These are phyloP conservation scores for Zosterops lateralis DNA, from an alignment of 2,113 vertebrate genomes.

Conservation along the genomic window DNA sequence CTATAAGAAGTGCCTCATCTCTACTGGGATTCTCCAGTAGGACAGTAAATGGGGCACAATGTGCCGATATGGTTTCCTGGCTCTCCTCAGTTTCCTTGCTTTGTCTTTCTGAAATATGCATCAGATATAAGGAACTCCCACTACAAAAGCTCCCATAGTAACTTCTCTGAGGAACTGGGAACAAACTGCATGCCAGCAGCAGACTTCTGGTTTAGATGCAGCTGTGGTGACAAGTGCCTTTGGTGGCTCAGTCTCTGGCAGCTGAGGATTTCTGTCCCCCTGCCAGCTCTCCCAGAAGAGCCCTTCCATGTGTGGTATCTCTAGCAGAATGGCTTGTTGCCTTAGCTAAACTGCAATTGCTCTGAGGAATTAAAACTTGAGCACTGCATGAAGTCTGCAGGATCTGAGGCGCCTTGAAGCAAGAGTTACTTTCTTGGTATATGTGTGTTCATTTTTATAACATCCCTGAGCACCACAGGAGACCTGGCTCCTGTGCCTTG, in stretches of 20 bases:
- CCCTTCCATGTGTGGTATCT: rapidly evolving
- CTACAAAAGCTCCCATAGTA: neutral
- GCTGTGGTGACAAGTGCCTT: neutral
- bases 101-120: neutral
- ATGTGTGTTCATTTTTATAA: neutral
- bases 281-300: neutral
- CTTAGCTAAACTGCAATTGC: rapidly evolving
- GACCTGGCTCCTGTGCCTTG: neutral
- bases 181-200: neutral
- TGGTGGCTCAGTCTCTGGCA: neutral
- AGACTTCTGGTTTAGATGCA: neutral
- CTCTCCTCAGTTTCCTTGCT: neutral
- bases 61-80: neutral
- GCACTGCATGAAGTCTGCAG: neutral
- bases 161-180: neutral
- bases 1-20: neutral
- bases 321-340: neutral
- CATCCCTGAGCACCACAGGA: neutral
- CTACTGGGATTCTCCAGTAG: neutral
- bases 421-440: neutral
- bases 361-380: neutral
- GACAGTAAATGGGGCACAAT: neutral
- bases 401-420: neutral
- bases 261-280: neutral
- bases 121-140: neutral